These are phyloP conservation scores for Drosophila dives DNA, from an alignment of 2,888 invertebrate genomes.

Conservation along the genomic window DNA sequence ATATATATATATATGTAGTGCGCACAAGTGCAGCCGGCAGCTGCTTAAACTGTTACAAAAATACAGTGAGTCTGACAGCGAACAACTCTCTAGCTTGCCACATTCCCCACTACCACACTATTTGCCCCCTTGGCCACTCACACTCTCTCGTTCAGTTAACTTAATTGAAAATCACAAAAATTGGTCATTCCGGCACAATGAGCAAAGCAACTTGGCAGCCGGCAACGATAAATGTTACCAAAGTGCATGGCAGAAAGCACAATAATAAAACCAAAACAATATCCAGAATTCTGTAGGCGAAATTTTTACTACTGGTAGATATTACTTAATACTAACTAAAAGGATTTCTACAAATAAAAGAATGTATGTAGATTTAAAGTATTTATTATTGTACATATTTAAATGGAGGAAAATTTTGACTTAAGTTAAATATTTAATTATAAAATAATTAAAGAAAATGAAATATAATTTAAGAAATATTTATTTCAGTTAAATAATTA, in stretches of 20 bases:
- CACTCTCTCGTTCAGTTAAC: slow-evolving; percentile 60
- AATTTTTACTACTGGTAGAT: background rate
- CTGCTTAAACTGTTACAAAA: slow-evolving; percentile 66
- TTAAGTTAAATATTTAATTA: background rate
- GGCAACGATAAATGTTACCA: slow-evolving; percentile 64
- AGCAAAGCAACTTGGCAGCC: slow-evolving; percentile 72
- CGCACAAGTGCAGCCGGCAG: slow-evolving; percentile 57
- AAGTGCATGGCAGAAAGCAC: slow-evolving; percentile 57
- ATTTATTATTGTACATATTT: no score
- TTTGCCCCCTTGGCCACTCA: background rate
- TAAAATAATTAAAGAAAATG: background rate
- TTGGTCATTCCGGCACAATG: slow-evolving; percentile 80
- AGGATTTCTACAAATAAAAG: background rate
- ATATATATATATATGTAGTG: slow-evolving; percentile 1
- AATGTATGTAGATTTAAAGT: background rate
- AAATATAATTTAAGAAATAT: background rate
- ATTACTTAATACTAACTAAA: background rate
- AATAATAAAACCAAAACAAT: slow-evolving; percentile 26
- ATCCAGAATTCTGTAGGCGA: no score
- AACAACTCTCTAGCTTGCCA: slow-evolving; percentile 9
- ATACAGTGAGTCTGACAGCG: slow-evolving; percentile 49
- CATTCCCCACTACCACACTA: background rate
- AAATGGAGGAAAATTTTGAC: background rate
- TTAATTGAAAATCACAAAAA: slow-evolving; percentile 81
- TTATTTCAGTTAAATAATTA: background rate